phyloP scores from a whole-genome alignment of 2,888 invertebrate genomes.

The Bombyx huttoni region DNA sequence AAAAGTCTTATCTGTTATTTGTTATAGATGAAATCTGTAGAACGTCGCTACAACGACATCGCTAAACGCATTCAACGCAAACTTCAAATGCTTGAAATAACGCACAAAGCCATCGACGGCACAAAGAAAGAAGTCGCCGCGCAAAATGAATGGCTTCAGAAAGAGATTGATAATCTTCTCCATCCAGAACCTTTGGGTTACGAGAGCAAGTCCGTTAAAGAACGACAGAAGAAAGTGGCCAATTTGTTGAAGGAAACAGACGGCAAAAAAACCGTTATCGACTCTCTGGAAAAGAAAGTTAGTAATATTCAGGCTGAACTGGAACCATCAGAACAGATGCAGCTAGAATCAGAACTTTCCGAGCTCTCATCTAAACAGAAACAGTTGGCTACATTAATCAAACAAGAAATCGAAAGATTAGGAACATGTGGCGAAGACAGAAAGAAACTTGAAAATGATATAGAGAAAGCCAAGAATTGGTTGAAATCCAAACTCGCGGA shows the following conservation, averaged over 20 bases:
- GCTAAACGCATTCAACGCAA: conserved; percentile 88
- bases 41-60: conserved; percentile 87
- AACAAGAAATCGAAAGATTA: conserved; percentile 81
- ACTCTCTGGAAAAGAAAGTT: conserved; percentile 86
- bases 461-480: conserved; percentile 87
- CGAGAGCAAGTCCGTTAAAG: conserved; percentile 83
- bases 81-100: conserved; percentile 85
- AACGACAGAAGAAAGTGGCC: conserved; percentile 79
- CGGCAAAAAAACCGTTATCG: conserved; percentile 85
- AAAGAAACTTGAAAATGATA: conserved; percentile 81
- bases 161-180: conserved; percentile 78
- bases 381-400: conserved; percentile 78
- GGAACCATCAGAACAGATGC: conserved; percentile 86
- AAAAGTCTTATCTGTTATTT: conserved; percentile 5
- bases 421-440: conserved; percentile 80
- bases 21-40: conserved; percentile 81
- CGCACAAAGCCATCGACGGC: conserved; percentile 86
- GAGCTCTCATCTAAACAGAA: conserved; percentile 83
- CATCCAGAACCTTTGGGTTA: conserved; percentile 80
- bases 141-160: conserved; percentile 84
- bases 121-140: conserved; percentile 85
- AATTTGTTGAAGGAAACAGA: conserved; percentile 87
- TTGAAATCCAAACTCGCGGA: conserved; percentile 83
- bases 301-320: conserved; percentile 88
- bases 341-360: conserved; percentile 80